Conservation (phyloP, 2,113 vertebrate species). For the Callithrix jacchus region DNA sequence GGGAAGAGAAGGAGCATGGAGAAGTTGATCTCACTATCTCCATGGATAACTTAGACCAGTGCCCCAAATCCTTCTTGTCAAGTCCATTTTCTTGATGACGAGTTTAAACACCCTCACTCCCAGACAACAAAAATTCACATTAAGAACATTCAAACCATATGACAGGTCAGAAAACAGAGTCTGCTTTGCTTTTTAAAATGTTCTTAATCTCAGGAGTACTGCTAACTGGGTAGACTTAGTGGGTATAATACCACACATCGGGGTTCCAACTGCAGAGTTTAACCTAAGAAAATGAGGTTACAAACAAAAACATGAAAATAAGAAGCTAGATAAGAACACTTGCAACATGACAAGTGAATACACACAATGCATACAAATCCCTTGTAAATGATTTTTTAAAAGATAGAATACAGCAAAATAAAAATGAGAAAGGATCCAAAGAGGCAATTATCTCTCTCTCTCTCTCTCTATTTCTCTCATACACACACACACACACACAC, state of each 20-base stretch:
- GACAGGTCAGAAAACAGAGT: not conserved
- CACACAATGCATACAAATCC: not conserved
- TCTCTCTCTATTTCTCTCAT: not conserved
- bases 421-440: slow-evolving; percentile 19
- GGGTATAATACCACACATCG: not conserved
- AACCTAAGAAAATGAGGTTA: slow-evolving; percentile 32
- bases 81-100: not conserved
- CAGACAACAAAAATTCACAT: not conserved
- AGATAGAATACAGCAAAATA: slow-evolving; percentile 7
- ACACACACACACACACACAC: not conserved
- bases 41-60: not conserved
- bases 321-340: slow-evolving; percentile 37
- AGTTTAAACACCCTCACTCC: not conserved
- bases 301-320: slow-evolving; percentile 24
- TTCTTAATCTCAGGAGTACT: not conserved
- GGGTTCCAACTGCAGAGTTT: not conserved
- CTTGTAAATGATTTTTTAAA: slow-evolving; percentile 8
- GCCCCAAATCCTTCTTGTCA: not conserved
- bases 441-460: not conserved
- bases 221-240: not conserved
- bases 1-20: not conserved
- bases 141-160: slow-evolving; percentile 24
- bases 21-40: not conserved
- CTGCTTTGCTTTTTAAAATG: slow-evolving; percentile 1
- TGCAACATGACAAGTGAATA: slow-evolving; percentile 13